Base-by-base conservation (phyloP, 2,888 invertebrate species). In the Idaea biselata region DNA sequence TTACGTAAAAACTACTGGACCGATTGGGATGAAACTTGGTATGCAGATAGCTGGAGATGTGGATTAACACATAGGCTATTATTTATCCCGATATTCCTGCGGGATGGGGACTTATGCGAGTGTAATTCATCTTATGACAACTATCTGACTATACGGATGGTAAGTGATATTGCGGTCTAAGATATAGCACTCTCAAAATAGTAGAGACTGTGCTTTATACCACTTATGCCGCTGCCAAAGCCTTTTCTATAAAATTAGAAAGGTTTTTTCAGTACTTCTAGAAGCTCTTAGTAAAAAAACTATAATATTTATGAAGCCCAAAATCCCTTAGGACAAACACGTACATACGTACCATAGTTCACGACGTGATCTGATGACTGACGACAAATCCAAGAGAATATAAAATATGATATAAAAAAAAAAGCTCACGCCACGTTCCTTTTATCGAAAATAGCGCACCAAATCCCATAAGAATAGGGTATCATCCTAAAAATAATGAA, bases 401-500 rank as follows among this genome's bases (percentile, higher is more conserved):
- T 44, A 44, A 44, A 44, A 44, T 44, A 44, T 44, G 44, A 44
- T 44, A 44, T 44, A 44, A 44, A 44, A 25, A 44, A 25, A 25
- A 44, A 44, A 44, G 44, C 44, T 44, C 44, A 44, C 44, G 44
- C 44, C 44, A 44, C 44, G 44, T 14, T 44, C 44, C 44, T 58
- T 57, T 63, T 66, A 66, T 68, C 66, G 63, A 60, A 63, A 62
- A 32, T 56, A 53, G 18, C 53, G 59, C 53, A 31, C 61, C 60
- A 61, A 66, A 64, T 55, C 66, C 68, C 66, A 18, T 31, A 65
- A 60, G 61, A 60, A 56, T 56, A 61, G 63, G 71, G 61, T 55
- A 63, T 69, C 70, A 67, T 68, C 66, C 73, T 77, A 76, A 80
- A 79, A 81, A 79, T 83, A 83, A 83, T 78, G 81, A 81, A 76